Evolutionary conservation across 2,797 vertebrate genomes (phyloP), one percentile per base, ranked within the genome.

Genomic region (Sphenodon punctatus): DNA sequence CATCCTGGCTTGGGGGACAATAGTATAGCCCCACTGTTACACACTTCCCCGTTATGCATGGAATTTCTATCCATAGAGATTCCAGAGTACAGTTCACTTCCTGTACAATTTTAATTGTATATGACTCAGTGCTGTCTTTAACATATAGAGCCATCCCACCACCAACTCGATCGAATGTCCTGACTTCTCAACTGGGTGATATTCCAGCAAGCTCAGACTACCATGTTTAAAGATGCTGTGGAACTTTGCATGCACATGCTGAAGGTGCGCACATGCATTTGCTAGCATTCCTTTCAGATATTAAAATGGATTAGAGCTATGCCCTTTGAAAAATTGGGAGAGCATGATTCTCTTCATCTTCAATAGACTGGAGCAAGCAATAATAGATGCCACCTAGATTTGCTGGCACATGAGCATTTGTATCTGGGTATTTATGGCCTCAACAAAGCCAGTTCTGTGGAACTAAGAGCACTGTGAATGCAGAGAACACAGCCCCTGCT

Each of bases 231-330:
- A 78, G 65, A 67, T 66, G 15, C 59, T 65, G 80, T 66, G 75
- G 66, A 23, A n/a, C 0, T 1, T 45, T 14, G 6, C 49, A 1
- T 55, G 1, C 45, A 5, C 2, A 13, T 30, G 1, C 64, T n/a
- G 38, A 32, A 49, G 58, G 65, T 66, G 42, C 77, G 73, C 82
- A 2, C 67, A 48, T 51, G 74, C 59, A 30, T 41, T 59, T 7
- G 59, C 72, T 69, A 27, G 66, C 49, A 27, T 84, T 60, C 53
- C 66, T 63, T 38, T 58, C 48, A 5, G 56, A 67, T 75, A n/a
- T 90, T 92, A 78, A 84, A 80, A 80, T 89, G 72, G 87, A 53
- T 58, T 38, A 73, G 49, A 49, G 15, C 38, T 70, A 46, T 69
- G 77, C 38, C 80, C 82, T 80, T 78, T 72, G 85, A 66, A 87